Evolutionary conservation across 2,888 invertebrate species (phyloP), one percentile per base, ranked within the genome.

Genomic region (Sminthurinus aureus): DNA sequence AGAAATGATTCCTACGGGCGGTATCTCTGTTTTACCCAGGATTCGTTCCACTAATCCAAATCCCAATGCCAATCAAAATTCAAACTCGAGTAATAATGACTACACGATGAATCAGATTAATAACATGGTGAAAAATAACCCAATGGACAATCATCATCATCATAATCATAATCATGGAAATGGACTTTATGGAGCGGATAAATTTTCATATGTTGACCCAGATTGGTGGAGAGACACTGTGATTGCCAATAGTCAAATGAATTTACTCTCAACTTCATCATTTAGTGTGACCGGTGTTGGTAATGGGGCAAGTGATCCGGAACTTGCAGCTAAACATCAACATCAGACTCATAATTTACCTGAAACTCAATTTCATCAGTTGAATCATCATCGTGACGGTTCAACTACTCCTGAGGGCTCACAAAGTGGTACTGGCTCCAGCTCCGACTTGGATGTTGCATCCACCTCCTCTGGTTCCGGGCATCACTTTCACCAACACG

Each of bases 181-280:
- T 67, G 13, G 22, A 22, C 79, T 51, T 73, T 80, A 67, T 67
- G 51, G 76, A 24, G 74, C 52, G 12, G 87, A 87, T 69, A 88
- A 87, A 79, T 87, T 87, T 71, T 84, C 85, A 13, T 87, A 87
- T 80, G 86, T 86, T 76, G 88, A 88, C 82, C 86, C 87, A 0
- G 88, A 88, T 76, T 88, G 87, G 87, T 87, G 85, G 85, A 85
- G 86, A 26, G 88, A 88, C 79, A 86, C 86, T 13, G 87, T 87
- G 66, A 86, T 86, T 83, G 86, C 85, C 82, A 87, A 87, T 82
- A 87, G 87, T 38, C 85, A 87, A 84, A 84, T 87, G 81, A 87
- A 87, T 85, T 76, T 87, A 11, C 81, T 87, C 18, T 79, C 83
- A 15, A 84, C 83, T 12, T 85, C 86, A 22, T 79, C 82, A 24